phyloP scores from a whole-genome alignment of 2,113 vertebrate species.

The Bostrychus sinensis region DNA sequence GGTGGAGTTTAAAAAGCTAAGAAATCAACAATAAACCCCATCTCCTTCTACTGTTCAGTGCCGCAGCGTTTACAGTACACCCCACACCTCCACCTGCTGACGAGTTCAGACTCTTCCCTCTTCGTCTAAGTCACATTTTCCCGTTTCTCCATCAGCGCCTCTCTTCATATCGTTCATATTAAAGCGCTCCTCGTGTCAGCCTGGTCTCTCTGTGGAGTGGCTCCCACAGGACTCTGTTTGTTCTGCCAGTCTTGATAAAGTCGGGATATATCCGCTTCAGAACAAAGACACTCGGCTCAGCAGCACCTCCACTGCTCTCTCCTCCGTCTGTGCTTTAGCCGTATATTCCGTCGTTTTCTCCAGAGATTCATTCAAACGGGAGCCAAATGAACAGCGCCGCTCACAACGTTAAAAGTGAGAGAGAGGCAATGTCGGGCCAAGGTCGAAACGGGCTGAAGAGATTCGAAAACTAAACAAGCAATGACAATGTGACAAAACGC shows the following conservation, averaged over 20 bases:
- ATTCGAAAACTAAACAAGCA: neutral
- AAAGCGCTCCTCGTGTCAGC: neutral
- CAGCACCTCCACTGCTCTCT: neutral
- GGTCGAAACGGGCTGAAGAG: neutral
- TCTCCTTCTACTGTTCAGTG: too few species aligned
- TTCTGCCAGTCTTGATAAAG: neutral
- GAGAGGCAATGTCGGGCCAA: neutral
- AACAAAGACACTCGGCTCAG: neutral
- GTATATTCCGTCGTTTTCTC: neutral
- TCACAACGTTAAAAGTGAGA: slow-evolving; percentile 1
- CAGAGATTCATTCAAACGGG: neutral
- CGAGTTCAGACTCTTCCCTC: too few species aligned
- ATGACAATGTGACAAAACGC: neutral
- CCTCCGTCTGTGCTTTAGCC: neutral
- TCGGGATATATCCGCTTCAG: slow-evolving; percentile 2
- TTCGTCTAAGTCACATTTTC: too few species aligned
- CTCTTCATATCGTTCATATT: too few species aligned
- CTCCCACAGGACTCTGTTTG: neutral
- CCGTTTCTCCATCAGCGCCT: too few species aligned
- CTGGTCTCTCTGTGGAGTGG: neutral
- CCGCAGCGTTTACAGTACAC: too few species aligned
- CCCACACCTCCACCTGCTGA: too few species aligned
- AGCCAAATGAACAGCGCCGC: slow-evolving; percentile 3
- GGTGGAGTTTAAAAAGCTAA: too few species aligned
- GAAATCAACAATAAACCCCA: too few species aligned